These are phyloP conservation scores for Kobus ellipsiprymnus DNA, from an alignment of 2,113 vertebrate genomes.

Conservation along the genomic window DNA sequence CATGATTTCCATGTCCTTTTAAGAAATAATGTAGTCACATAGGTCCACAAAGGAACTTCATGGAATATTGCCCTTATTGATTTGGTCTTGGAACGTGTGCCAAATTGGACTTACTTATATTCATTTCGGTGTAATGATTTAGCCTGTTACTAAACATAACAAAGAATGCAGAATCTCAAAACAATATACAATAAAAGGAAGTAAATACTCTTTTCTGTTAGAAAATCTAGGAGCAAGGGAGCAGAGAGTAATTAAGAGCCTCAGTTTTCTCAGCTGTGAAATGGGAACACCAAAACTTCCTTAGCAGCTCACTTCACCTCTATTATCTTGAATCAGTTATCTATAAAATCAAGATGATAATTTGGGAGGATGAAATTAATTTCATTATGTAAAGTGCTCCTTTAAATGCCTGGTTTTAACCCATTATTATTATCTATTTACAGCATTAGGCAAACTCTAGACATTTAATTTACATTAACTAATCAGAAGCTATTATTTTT, in stretches of 20 bases:
- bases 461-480: not conserved
- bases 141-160: slow-evolving; percentile 23
- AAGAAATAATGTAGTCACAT: slow-evolving; percentile 61
- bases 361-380: not conserved
- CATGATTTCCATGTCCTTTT: slow-evolving; percentile 58
- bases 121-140: slow-evolving; percentile 60
- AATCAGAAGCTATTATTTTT: not conserved
- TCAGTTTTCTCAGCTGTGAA: slow-evolving; percentile 21
- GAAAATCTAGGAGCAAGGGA: not conserved
- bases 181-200: slow-evolving; percentile 33
- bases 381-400: not conserved
- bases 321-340: not conserved
- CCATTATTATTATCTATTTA: not conserved
- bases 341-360: not conserved
- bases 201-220: not conserved
- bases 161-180: slow-evolving; percentile 47
- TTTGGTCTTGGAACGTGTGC: slow-evolving; percentile 46
- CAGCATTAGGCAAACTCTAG: not conserved
- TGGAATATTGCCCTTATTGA: slow-evolving; percentile 47
- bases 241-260: not conserved
- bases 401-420: not conserved
- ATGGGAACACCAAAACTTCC: not conserved
- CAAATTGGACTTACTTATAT: slow-evolving; percentile 54
- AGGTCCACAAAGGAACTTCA: slow-evolving; percentile 51
- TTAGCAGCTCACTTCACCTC: not conserved